These are phyloP conservation scores for Liposcelis brunnea DNA, from an alignment of 2,888 invertebrate species.

Conservation along the genomic window DNA sequence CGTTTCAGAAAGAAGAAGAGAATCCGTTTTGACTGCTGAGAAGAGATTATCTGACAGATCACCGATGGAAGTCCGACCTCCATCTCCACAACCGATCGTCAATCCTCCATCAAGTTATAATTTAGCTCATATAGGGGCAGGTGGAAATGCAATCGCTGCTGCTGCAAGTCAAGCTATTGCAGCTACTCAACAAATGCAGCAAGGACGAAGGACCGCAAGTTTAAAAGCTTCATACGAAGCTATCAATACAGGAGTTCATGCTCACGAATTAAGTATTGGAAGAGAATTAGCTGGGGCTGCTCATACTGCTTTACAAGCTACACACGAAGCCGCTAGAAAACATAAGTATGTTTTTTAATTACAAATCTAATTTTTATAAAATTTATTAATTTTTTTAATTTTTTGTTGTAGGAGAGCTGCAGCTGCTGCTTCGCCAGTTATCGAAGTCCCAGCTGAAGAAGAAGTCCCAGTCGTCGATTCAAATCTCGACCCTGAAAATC, in stretches of 20 bases:
- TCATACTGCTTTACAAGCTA: slow-evolving; percentile 53
- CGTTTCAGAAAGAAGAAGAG: too few relatives aligned
- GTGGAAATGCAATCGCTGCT: slow-evolving; percentile 74
- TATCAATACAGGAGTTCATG: slow-evolving; percentile 33
- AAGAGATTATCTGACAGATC: slow-evolving; percentile 14
- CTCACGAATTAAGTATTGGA: slow-evolving; percentile 48
- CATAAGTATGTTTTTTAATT: slow-evolving; percentile 31
- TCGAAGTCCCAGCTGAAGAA: slow-evolving; percentile 15
- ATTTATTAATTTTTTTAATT: slow-evolving; percentile 12
- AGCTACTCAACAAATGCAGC: slow-evolving; percentile 91
- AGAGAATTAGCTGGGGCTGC: slow-evolving; percentile 53
- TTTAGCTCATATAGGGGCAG: slow-evolving; percentile 70
- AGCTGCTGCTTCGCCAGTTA: slow-evolving; percentile 24
- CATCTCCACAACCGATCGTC: slow-evolving; percentile 24
- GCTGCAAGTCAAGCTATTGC: slow-evolving; percentile 93
- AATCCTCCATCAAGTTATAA: slow-evolving; percentile 39
- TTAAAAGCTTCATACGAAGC: slow-evolving; percentile 92
- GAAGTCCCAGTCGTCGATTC: slow-evolving; percentile 5
- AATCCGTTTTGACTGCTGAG: slow-evolving; percentile 3
- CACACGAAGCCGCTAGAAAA: slow-evolving; percentile 44
- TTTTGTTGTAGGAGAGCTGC: slow-evolving; percentile 24
- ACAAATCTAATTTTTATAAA: neutral
- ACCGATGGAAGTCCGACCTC: slow-evolving; percentile 25
- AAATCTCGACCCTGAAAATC: slow-evolving; percentile 19
- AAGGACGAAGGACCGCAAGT: slow-evolving; percentile 82